These are phyloP conservation scores for Nomada ruficornis DNA, from an alignment of 2,888 invertebrate species.

Conservation along the genomic window DNA sequence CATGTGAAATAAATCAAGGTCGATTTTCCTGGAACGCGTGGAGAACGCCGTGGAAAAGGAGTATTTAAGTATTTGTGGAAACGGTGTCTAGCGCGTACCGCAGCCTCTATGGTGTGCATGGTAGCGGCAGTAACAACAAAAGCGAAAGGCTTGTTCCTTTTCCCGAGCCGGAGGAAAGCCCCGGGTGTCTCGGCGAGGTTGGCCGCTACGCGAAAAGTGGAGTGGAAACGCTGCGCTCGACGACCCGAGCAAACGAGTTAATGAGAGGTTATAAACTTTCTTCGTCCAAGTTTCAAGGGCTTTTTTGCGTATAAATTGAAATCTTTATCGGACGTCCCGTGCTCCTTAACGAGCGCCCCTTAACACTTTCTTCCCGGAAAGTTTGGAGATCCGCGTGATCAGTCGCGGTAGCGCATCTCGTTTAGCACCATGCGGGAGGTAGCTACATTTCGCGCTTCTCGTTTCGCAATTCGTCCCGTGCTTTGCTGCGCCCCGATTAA, in stretches of 20 bases:
- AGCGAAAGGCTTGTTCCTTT: constrained; percentile 28
- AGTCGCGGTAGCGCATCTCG: not conserved
- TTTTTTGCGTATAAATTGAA: constrained; percentile 78
- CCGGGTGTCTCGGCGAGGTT: constrained; percentile 13
- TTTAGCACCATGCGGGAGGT: too few relatives aligned
- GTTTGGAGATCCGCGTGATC: constrained; percentile 40
- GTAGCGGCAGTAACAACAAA: constrained; percentile 31
- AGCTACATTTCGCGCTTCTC: not conserved
- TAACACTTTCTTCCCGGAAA: constrained; percentile 47
- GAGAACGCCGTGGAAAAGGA: not conserved
- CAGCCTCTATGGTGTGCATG: constrained; percentile 3
- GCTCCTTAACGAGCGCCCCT: constrained; percentile 70
- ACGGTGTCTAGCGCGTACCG: not conserved
- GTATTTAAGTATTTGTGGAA: constrained; percentile 43
- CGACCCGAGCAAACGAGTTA: constrained; percentile 71
- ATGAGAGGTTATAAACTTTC: constrained; percentile 79
- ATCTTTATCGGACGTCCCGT: constrained; percentile 75
- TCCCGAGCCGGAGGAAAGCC: not conserved
- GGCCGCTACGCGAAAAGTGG: constrained; percentile 38
- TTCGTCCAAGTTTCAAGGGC: constrained; percentile 77
- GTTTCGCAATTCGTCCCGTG: not conserved
- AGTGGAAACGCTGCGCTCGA: constrained; percentile 48
- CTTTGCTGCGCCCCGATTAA: not conserved
- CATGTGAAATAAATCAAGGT: constrained; percentile 1
- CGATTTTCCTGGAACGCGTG: not conserved